Evolutionary conservation across 2,888 invertebrate species (phyloP).

Genomic region (Ariolimax columbianus): DNA sequence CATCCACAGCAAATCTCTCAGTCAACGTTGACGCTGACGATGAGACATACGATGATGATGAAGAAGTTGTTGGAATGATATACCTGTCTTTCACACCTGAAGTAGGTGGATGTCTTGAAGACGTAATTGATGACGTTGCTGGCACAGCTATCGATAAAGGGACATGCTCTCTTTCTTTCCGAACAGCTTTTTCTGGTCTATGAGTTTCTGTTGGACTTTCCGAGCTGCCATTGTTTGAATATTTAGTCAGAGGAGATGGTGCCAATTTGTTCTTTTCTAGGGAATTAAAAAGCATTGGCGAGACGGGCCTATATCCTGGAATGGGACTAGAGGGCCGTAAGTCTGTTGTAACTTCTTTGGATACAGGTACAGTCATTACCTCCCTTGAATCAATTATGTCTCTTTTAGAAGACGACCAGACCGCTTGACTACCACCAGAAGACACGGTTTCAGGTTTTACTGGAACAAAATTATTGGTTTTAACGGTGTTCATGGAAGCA

Average conservation of each 20-base stretch:
- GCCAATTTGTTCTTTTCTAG: conserved; percentile 1
- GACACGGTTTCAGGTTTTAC: neutral
- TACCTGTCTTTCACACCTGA: neutral
- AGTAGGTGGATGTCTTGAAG: neutral
- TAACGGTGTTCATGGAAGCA: conserved; percentile 29
- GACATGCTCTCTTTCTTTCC: neutral
- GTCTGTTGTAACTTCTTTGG: neutral
- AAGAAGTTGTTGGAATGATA: conserved; percentile 2
- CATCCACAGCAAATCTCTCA: too few species aligned
- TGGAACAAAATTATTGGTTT: conserved; percentile 19
- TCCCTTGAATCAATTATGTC: neutral
- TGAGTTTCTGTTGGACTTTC: neutral
- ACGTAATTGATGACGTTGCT: neutral
- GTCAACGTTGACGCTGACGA: neutral
- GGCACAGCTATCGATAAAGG: neutral
- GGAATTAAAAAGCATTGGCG: conserved; percentile 6
- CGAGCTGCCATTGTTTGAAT: neutral
- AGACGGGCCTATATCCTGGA: conserved; percentile 34
- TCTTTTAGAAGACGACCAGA: neutral
- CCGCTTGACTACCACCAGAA: neutral
- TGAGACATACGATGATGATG: conserved; percentile 15
- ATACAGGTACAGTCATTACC: neutral
- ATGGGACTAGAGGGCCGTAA: conserved; percentile 19
- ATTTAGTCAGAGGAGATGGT: neutral
- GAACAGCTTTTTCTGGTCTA: neutral